These are phyloP conservation scores for Peribatodes rhomboidaria DNA, from an alignment of 2,888 invertebrate genomes.

Conservation along the genomic window DNA sequence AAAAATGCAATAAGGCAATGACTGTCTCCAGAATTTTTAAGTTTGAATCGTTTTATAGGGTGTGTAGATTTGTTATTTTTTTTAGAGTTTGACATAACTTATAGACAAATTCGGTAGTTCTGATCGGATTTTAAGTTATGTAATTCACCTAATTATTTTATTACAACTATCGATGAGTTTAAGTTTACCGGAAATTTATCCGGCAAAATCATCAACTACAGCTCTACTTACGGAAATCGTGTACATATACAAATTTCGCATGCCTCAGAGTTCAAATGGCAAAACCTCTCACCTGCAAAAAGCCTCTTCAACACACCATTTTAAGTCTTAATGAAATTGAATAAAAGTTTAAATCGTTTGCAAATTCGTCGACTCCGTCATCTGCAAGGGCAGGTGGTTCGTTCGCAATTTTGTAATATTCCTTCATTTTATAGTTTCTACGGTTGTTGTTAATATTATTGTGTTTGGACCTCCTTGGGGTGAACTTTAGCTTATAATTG, in stretches of 20 bases:
- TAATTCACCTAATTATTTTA: no score
- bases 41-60: no score
- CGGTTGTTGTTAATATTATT: slow-evolving; percentile 35
- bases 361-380: slow-evolving; percentile 14
- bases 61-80: no score
- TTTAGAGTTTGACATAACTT: no score
- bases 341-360: slow-evolving; percentile 12
- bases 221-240: slow-evolving; percentile 24
- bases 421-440: slow-evolving; percentile 35
- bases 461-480: slow-evolving; percentile 38
- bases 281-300: slow-evolving; percentile 52
- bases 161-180: no score
- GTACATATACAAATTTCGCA: slow-evolving; percentile 45
- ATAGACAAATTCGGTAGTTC: no score
- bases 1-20: no score
- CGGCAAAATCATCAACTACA: slow-evolving; percentile 17
- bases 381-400: slow-evolving; percentile 32
- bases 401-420: slow-evolving; percentile 35
- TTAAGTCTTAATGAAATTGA: background rate
- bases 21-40: no score
- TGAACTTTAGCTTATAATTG: slow-evolving; percentile 35
- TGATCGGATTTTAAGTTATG: no score
- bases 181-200: slow-evolving; percentile 1
- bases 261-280: slow-evolving; percentile 55
- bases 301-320: slow-evolving; percentile 2